Evolutionary conservation across 37 sponge, comb jelly and placozoan species (phyloP), one percentile per base, ranked within the genome.

Genomic region (Spongilla lacustris): DNA sequence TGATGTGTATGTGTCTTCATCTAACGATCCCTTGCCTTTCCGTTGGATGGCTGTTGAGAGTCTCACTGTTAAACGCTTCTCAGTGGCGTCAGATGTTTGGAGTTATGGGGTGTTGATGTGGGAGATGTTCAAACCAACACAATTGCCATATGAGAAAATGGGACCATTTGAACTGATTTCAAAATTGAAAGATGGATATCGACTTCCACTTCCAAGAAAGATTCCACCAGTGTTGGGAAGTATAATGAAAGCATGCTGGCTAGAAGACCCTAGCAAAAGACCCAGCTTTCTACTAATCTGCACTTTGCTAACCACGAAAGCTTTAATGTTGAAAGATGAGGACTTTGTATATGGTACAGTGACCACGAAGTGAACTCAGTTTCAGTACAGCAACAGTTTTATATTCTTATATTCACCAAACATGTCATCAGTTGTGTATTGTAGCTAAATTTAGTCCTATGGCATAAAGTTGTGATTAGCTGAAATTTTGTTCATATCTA

Each of bases 221-320:
- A 74, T 30, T 83, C 89, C 78, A 21, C 31, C 13, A 22, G 67
- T 25, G 2, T 67, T 83, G 0, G 41, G 25, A 28, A 29, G 37
- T 48, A 72, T 88, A n/a, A 88, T 88, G 89, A 76, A 71, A 30
- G 77, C 82, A 12, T 88, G 89, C 71, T 88, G 89, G 89, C 50
- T 50, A 19, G 24, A 50, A 46, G 68, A 83, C 0, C 68, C 80
- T 0, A 72, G 49, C 24, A 81, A 81, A 23, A 81, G 82, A 34
- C 82, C 88, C 0, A 88, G 82, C 36, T 81, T 82, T 32, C 41
- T 71, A 22, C 70, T 81, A 69, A 82, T 88, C 0, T 75, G 82
- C 38, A 88, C 27, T 8, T 77, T 79, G 49, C 87, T 85, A 30
- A 66, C 50, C 36, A 91, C 88, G 33, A 88, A 77, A 69, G 21